Percentiles rank a stretch among this genome's conserved stretches.
Conservation (phyloP, 2,113 vertebrate species). For the Columbina picui region DNA sequence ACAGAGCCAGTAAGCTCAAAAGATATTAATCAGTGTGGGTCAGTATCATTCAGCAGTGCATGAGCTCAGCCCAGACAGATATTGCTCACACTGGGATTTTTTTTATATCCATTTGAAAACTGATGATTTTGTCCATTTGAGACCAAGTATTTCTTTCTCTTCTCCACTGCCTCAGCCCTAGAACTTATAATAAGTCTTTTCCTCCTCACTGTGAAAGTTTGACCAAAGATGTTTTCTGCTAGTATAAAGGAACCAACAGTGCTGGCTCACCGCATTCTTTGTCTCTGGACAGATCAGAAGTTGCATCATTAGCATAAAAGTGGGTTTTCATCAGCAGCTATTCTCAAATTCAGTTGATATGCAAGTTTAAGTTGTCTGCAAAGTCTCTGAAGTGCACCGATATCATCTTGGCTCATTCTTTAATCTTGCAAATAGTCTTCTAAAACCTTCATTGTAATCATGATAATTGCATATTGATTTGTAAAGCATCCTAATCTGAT, state of each 20-base stretch:
- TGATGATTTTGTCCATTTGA: background rate
- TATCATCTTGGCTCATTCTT: background rate
- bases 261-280: background rate
- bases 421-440: background rate
- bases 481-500: background rate
- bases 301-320: background rate
- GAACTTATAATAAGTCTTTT: background rate
- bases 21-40: background rate
- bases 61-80: background rate
- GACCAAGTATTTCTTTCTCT: background rate
- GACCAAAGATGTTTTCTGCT: background rate
- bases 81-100: background rate
- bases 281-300: background rate
- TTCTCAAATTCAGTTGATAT: background rate
- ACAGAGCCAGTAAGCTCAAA: background rate
- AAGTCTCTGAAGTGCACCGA: background rate
- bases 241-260: background rate
- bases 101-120: background rate
- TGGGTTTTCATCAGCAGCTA: background rate
- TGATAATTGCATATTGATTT: background rate
- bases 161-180: background rate
- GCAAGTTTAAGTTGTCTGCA: background rate
- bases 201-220: background rate
- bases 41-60: background rate
- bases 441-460: background rate